Percentiles rank a stretch among this genome's conserved stretches.
Evolutionary conservation across 2,797 vertebrate species (phyloP).

Genomic region (Darevskia nairensis): DNA sequence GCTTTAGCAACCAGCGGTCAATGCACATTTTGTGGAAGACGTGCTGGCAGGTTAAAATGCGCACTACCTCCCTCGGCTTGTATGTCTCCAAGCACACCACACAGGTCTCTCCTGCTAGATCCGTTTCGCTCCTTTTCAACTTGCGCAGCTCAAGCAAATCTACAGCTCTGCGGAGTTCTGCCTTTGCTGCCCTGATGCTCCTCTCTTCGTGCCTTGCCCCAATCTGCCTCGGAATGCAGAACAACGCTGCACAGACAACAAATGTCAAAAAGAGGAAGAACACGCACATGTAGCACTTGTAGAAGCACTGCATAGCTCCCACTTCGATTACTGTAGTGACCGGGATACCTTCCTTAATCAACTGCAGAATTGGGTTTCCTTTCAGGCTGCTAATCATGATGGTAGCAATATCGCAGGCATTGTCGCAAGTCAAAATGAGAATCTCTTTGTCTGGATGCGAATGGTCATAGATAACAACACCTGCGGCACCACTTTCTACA

Average conservation of each 20-base stretch:
- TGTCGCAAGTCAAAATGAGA: conserved; percentile 50
- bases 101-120: conserved; percentile 48
- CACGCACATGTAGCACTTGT: conserved; percentile 54
- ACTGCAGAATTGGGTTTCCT: conserved; percentile 56
- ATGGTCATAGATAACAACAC: conserved; percentile 55
- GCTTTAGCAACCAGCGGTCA: conserved; percentile 84
- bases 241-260: conserved; percentile 46
- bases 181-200: conserved; percentile 50
- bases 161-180: conserved; percentile 53
- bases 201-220: conserved; percentile 23
- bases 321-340: conserved; percentile 66
- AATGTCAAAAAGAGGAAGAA: conserved; percentile 64
- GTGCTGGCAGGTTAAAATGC: conserved; percentile 71
- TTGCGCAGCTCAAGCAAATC: conserved; percentile 54
- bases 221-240: conserved; percentile 43
- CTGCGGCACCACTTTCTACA: conserved; percentile 45
- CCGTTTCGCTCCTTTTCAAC: conserved; percentile 65
- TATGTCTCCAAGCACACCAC: conserved; percentile 59
- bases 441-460: conserved; percentile 30
- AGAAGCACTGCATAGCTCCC: conserved; percentile 55
- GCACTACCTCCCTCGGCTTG: conserved; percentile 54
- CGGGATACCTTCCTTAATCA: conserved; percentile 57
- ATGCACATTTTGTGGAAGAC: conserved; percentile 88
- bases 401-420: conserved; percentile 42
- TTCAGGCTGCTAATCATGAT: conserved; percentile 68